Evolutionary conservation across 2,797 vertebrate species (phyloP).

Genomic region (Xiphophorus birchmanni): DNA sequence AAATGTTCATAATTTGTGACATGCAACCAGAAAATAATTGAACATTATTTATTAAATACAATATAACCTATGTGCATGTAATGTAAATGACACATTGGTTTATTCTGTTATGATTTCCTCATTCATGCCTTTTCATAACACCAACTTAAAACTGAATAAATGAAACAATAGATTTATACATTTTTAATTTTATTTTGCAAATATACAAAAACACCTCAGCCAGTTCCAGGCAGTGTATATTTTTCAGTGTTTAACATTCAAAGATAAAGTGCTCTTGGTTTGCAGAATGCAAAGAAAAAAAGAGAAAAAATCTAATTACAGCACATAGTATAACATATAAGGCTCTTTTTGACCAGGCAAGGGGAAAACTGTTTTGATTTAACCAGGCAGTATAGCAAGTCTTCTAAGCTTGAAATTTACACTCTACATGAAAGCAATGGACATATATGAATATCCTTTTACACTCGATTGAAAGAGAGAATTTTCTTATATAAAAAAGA

Average conservation of each 20-base stretch:
- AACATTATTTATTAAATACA: neutral
- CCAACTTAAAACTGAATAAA: neutral
- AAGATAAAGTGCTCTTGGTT: conserved; percentile 1
- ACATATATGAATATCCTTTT: conserved; percentile 14
- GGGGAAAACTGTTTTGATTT: neutral
- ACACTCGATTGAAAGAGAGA: neutral
- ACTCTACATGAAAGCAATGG: conserved; percentile 7
- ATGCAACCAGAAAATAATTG: neutral
- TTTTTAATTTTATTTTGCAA: neutral
- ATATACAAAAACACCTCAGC: neutral
- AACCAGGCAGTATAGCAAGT: neutral
- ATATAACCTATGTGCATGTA: neutral
- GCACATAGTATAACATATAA: conserved; percentile 3
- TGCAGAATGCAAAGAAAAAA: neutral
- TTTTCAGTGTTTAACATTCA: neutral
- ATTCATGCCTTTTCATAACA: neutral
- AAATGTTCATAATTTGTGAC: neutral
- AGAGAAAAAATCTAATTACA: neutral
- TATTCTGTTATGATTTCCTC: neutral
- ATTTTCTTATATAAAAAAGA: neutral
- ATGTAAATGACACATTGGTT: neutral
- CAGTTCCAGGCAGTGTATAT: neutral
- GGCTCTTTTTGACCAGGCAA: conserved; percentile 14
- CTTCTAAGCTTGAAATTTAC: neutral
- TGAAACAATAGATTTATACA: neutral